A percentile compares a stretch with the other conserved stretches of the same genome.
Evolutionary conservation across 2,797 vertebrate species (phyloP).

Genomic region (Tiaroga cobitis): DNA sequence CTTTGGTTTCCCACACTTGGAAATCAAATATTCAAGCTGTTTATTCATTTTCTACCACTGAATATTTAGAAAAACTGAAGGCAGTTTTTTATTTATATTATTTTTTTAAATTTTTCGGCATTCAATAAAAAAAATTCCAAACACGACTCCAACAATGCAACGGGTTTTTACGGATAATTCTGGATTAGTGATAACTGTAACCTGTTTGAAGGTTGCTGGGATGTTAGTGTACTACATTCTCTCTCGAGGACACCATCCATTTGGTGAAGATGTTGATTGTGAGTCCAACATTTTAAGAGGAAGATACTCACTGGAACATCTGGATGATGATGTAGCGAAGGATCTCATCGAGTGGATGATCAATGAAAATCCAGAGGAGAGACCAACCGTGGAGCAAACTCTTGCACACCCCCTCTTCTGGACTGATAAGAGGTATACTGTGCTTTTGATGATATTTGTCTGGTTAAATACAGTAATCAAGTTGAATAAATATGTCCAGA

Average conservation of each 20-base stretch:
- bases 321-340: conserved; percentile 66
- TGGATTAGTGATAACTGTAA: background rate
- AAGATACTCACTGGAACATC: conserved; percentile 59
- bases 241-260: conserved; percentile 72
- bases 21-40: background rate
- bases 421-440: conserved; percentile 55
- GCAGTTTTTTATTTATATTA: too few species aligned
- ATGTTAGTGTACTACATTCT: conserved; percentile 75
- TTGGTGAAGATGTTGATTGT: conserved; percentile 40
- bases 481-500: background rate
- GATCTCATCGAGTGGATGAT: conserved; percentile 73
- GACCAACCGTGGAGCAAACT: conserved; percentile 67
- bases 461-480: background rate
- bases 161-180: background rate
- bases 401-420: conserved; percentile 73
- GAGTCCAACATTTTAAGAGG: conserved; percentile 56
- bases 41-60: background rate
- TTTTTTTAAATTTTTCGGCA: too few species aligned
- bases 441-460: background rate
- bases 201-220: conserved; percentile 69
- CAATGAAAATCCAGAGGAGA: conserved; percentile 54
- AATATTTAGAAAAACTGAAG: too few species aligned
- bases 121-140: too few species aligned
- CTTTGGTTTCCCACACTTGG: background rate
- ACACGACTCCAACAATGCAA: too few species aligned